A percentile compares a stretch with the other conserved stretches of the same genome.
Conservation (phyloP, 2,797 vertebrate species). For the Peromyscus aztecus region DNA sequence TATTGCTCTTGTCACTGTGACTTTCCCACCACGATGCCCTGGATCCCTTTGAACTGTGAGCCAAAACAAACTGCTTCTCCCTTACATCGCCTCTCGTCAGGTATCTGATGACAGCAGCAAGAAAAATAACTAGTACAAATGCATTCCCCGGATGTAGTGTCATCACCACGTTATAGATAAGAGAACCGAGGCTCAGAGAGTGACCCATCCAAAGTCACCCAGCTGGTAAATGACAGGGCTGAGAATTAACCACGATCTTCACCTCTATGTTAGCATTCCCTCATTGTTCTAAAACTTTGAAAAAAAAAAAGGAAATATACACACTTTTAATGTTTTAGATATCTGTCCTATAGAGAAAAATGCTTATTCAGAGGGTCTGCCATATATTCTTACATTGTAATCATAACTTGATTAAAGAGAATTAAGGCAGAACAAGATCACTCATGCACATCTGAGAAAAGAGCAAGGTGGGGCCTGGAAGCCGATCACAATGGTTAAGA, state of each 20-base stretch:
- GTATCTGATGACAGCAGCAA: background rate
- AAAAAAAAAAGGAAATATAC: constrained; percentile 19
- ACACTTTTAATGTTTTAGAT: background rate
- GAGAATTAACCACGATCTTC: background rate
- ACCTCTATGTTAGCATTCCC: background rate
- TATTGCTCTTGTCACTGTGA: background rate
- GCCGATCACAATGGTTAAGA: background rate
- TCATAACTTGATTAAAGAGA: background rate
- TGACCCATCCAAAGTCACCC: background rate
- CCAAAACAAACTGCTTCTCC: background rate
- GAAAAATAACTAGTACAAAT: background rate
- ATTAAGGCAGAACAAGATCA: constrained; percentile 15
- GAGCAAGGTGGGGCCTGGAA: background rate
- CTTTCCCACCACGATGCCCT: background rate
- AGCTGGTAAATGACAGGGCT: background rate
- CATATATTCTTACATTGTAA: constrained; percentile 2
- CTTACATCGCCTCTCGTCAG: background rate
- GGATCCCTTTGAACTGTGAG: background rate
- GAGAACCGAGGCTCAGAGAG: constrained; percentile 4
- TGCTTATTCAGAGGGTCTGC: background rate
- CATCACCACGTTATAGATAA: background rate
- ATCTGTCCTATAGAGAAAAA: background rate
- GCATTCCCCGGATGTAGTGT: background rate
- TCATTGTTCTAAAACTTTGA: constrained; percentile 22
- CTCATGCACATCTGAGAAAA: background rate